Evolutionary conservation across 2,113 vertebrate genomes (phyloP).

Genomic region (Vireo altiloquus): DNA sequence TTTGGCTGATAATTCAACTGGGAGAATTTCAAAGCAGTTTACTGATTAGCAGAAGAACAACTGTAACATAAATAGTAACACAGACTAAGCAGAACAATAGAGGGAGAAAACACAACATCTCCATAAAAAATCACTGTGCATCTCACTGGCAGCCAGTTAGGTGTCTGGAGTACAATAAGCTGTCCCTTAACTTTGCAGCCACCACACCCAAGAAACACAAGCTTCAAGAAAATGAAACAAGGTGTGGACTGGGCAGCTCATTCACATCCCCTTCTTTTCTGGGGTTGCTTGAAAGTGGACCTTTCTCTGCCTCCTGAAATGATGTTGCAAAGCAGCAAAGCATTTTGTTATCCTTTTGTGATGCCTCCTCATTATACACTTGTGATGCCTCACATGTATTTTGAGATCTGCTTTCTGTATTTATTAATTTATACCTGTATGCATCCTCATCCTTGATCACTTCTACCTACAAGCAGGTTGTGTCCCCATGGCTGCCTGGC

Average conservation of each 20-base stretch:
- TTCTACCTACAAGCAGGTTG: background rate
- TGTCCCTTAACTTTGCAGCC: background rate
- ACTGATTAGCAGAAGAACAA: constrained; percentile 2
- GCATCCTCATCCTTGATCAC: background rate
- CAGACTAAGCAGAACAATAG: background rate
- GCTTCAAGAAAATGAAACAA: background rate
- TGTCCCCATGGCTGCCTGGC: background rate
- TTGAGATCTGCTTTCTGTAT: background rate
- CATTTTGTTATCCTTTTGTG: background rate
- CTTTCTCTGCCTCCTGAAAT: background rate
- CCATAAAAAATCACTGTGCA: background rate
- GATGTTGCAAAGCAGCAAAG: background rate
- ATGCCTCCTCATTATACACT: background rate
- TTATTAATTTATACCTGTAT: background rate
- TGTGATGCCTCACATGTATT: background rate
- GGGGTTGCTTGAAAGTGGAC: background rate
- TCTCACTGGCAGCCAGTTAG: background rate
- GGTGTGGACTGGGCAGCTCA: background rate
- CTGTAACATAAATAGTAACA: background rate
- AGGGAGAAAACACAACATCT: background rate
- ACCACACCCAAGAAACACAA: background rate
- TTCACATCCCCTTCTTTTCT: background rate
- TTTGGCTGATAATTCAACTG: background rate
- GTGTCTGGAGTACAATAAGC: background rate
- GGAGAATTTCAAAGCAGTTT: constrained; percentile 17